Percentiles rank a stretch among this genome's conserved stretches.
Evolutionary conservation across 1,140 invertebrate species (phyloP).

Genomic region (Ectropis grisescens): DNA sequence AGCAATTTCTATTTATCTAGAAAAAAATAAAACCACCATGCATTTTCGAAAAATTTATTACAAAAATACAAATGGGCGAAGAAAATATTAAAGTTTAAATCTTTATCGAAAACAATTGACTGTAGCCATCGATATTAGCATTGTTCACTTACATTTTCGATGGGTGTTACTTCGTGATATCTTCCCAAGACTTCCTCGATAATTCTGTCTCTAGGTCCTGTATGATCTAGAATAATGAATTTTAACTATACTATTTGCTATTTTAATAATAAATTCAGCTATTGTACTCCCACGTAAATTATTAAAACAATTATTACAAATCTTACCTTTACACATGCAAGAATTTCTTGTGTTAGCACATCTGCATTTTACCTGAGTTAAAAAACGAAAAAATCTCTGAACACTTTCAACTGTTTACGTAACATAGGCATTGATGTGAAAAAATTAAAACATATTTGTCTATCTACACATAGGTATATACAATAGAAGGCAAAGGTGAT

Average conservation of each 20-base stretch:
- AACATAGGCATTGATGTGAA: no score
- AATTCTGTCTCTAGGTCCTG: constrained; percentile 31
- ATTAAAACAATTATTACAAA: no score
- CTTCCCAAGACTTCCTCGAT: constrained; percentile 51
- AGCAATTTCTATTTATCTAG: not conserved
- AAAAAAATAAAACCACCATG: constrained; percentile 32
- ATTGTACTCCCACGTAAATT: constrained; percentile 48
- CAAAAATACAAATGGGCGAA: constrained; percentile 1
- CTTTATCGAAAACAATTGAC: no score
- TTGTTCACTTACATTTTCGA: constrained; percentile 35
- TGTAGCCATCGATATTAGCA: no score
- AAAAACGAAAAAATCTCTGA: no score
- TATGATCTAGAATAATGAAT: constrained; percentile 37
- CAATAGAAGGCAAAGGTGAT: no score
- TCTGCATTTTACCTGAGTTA: constrained; percentile 22
- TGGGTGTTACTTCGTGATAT: constrained; percentile 29
- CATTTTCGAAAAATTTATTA: constrained; percentile 17
- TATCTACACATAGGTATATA: no score
- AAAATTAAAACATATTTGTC: no score
- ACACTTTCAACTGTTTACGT: no score
- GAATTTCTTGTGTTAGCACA: constrained; percentile 15
- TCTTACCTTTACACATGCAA: constrained; percentile 32
- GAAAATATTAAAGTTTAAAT: not conserved
- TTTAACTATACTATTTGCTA: no score
- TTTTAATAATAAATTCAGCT: no score